phyloP scores from a whole-genome alignment of 2,113 vertebrate species.

The Psammodynastes pulverulentus region DNA sequence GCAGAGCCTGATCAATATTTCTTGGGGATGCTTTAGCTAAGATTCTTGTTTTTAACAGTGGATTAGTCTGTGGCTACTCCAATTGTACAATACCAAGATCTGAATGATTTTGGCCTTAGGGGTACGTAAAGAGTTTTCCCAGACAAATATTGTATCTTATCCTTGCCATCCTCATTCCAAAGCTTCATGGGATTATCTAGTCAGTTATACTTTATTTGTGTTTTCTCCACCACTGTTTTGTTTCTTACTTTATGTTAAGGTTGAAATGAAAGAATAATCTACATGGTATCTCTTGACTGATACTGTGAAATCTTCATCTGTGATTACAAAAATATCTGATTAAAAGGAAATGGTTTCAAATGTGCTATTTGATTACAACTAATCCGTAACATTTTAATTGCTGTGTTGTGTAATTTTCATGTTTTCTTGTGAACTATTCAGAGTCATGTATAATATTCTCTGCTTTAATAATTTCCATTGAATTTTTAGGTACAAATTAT shows the following conservation, averaged over 20 bases:
- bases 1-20: neutral
- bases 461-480: neutral
- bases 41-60: neutral
- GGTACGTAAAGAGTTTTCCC: neutral
- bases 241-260: neutral
- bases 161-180: neutral
- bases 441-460: neutral
- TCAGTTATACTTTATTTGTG: neutral
- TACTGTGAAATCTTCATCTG: neutral
- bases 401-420: neutral
- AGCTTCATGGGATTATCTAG: neutral
- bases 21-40: neutral
- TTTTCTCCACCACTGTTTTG: neutral
- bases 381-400: neutral
- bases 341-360: neutral
- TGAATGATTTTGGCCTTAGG: neutral
- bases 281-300: neutral
- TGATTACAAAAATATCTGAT: neutral
- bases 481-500: neutral
- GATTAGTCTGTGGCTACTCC: neutral
- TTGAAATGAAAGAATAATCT: neutral
- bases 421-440: neutral
- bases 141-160: neutral
- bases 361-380: neutral
- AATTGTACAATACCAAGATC: neutral